Percentiles rank a stretch among this genome's conserved stretches.
Conservation (phyloP, 2,113 vertebrate species). For the Syngnathoides biaculeatus region DNA sequence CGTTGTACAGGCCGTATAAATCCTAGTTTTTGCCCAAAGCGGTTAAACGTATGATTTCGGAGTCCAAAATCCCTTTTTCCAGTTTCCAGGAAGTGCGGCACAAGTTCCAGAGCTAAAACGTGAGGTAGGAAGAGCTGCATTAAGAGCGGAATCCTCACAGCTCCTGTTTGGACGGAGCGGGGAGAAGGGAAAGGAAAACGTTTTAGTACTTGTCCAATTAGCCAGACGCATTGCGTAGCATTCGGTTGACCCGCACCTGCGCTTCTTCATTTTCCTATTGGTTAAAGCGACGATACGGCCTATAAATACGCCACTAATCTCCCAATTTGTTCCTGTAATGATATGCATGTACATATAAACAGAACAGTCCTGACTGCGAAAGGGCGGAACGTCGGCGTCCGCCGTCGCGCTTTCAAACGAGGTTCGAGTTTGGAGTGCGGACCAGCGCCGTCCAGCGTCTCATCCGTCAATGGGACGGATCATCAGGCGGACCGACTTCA, state of each 20-base stretch:
- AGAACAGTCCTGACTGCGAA: slow-evolving; percentile 15
- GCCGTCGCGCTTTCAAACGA: slow-evolving; percentile 13
- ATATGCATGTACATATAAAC: slow-evolving; percentile 18
- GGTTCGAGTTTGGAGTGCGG: slow-evolving; percentile 27
- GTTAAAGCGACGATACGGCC: slow-evolving; percentile 15
- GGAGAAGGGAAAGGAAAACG: slow-evolving; percentile 31
- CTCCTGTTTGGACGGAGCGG: slow-evolving; percentile 5
- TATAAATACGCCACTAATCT: slow-evolving; percentile 26
- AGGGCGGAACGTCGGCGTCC: slow-evolving; percentile 10
- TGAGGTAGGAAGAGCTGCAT: slow-evolving; percentile 48
- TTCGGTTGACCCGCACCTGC: slow-evolving; percentile 1
- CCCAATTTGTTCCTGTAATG: slow-evolving; percentile 15
- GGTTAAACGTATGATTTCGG: slow-evolving; percentile 35
- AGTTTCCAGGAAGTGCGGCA: slow-evolving; percentile 29
- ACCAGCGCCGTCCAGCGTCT: slow-evolving; percentile 30
- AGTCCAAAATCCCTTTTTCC: slow-evolving; percentile 11
- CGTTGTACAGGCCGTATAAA: slow-evolving; percentile 60
- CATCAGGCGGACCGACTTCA: slow-evolving; percentile 91
- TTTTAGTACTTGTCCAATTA: slow-evolving; percentile 28
- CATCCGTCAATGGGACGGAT: slow-evolving; percentile 90
- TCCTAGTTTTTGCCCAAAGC: slow-evolving; percentile 43
- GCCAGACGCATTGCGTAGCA: slow-evolving; percentile 12
- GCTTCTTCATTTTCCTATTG: slow-evolving; percentile 18
- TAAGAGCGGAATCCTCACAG: slow-evolving; percentile 26
- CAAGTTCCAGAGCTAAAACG: slow-evolving; percentile 30